Percentiles rank a stretch among this genome's conserved stretches.
Conservation (phyloP, 2,797 vertebrate genomes). For the Peromyscus eremicus region DNA sequence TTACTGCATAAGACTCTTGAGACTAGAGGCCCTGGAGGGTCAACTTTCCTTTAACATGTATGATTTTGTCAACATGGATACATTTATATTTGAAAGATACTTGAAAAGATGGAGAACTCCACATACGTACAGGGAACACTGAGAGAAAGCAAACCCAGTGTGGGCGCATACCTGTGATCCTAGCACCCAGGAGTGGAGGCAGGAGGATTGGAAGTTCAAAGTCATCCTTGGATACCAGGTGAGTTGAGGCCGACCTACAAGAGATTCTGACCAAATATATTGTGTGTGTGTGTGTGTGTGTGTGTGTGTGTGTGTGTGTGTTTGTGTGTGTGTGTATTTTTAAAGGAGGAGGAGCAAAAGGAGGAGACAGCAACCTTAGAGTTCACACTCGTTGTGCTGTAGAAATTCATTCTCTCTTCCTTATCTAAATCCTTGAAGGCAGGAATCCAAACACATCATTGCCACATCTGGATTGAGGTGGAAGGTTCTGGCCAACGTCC, state of each 20-base stretch:
- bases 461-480: neutral
- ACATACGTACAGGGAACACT: neutral
- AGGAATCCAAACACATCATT: neutral
- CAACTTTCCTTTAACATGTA: conserved; percentile 9
- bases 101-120: neutral
- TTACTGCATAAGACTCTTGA: neutral
- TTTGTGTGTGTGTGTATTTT: no score
- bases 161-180: neutral
- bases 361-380: neutral
- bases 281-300: no score
- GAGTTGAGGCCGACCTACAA: neutral
- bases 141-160: neutral
- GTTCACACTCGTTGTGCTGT: neutral
- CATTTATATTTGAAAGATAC: neutral
- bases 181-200: neutral
- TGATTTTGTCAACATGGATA: neutral
- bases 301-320: no score
- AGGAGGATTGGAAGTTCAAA: neutral
- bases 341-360: neutral
- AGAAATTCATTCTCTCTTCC: neutral
- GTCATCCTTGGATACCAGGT: neutral
- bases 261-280: neutral
- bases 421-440: neutral
- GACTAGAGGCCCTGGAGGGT: neutral
- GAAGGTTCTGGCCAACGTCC: neutral